phyloP scores from a whole-genome alignment of 2,113 vertebrate genomes.

The Apodemus sylvaticus region DNA sequence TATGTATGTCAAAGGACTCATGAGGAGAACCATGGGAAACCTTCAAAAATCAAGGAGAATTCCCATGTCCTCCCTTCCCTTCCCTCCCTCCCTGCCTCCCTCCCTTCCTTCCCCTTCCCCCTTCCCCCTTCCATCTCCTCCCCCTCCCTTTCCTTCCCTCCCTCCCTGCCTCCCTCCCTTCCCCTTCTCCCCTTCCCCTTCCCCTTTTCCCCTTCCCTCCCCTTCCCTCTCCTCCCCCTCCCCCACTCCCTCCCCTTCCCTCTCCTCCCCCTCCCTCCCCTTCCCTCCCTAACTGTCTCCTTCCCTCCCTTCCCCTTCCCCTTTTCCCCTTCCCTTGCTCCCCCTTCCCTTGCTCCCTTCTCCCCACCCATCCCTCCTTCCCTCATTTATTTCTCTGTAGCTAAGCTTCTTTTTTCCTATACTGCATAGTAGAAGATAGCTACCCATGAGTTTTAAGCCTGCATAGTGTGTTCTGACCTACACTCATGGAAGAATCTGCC shows the following conservation, averaged over 20 bases:
- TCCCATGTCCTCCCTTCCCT: background rate
- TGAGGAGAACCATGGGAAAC: background rate
- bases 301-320: background rate
- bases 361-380: background rate
- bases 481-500: background rate
- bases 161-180: background rate
- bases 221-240: too few species aligned
- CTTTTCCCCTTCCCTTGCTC: too few species aligned
- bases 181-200: background rate
- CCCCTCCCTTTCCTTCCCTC: background rate
- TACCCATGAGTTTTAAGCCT: background rate
- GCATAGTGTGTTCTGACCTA: background rate
- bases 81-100: rapidly evolving
- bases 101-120: background rate
- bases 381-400: background rate
- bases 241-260: background rate
- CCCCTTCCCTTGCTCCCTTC: background rate
- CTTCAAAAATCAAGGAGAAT: background rate
- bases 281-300: too few species aligned
- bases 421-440: background rate
- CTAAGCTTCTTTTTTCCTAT: background rate
- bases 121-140: background rate
- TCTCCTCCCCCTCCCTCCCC: background rate
- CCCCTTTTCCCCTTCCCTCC: rapidly evolving
- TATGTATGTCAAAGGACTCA: background rate